Conservation (phyloP, 2,113 vertebrate genomes). For the Pardalotus punctatus region DNA sequence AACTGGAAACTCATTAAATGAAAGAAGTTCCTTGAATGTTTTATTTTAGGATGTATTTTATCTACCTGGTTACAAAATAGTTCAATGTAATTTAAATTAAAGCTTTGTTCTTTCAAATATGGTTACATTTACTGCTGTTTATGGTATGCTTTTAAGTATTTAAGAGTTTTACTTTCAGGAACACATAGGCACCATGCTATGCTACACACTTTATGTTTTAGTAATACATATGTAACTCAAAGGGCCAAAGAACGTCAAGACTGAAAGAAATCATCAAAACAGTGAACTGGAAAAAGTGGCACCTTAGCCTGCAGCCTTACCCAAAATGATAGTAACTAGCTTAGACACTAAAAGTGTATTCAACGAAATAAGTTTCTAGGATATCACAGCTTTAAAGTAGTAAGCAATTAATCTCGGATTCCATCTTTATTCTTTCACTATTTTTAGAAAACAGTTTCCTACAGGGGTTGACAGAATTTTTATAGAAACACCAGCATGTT, state of each 20-base stretch:
- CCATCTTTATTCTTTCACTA: conserved; percentile 49
- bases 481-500: conserved; percentile 15
- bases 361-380: conserved; percentile 33
- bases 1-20: neutral
- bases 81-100: neutral
- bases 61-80: neutral
- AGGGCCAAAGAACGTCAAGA: conserved; percentile 59
- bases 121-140: conserved; percentile 6
- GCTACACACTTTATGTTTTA: conserved; percentile 62
- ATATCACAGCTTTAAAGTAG: conserved; percentile 58
- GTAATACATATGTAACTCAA: conserved; percentile 63
- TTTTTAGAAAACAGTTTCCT: conserved; percentile 58
- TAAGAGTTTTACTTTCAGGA: conserved; percentile 65
- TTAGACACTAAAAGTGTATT: conserved; percentile 68
- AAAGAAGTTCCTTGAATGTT: neutral
- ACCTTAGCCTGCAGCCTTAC: conserved; percentile 63
- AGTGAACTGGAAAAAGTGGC: conserved; percentile 62
- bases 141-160: conserved; percentile 58
- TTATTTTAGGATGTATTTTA: neutral
- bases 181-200: conserved; percentile 22
- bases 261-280: conserved; percentile 65
- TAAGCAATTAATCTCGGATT: conserved; percentile 56
- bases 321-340: conserved; percentile 58
- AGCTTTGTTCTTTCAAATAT: neutral
- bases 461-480: conserved; percentile 46